Evolutionary conservation across 35 echinoderm and acorn worm species (phyloP).

Genomic region (Lytechinus variegatus): DNA sequence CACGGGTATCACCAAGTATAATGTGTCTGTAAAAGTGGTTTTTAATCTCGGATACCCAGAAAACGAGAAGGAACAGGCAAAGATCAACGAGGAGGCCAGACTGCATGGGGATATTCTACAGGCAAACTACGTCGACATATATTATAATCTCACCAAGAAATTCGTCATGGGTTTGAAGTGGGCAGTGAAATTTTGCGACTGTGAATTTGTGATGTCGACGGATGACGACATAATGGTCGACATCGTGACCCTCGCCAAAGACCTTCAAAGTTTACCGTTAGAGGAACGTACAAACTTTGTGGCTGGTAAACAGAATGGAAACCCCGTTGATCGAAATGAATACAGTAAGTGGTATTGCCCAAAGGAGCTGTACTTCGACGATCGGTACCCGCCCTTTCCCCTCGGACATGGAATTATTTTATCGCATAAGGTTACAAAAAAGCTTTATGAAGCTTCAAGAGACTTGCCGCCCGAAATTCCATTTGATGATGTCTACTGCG

Average conservation of each 20-base stretch:
- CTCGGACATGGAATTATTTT: background rate
- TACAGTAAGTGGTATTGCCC: background rate
- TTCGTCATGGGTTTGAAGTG: constrained; percentile 89
- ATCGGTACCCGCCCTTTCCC: background rate
- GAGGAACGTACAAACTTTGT: background rate
- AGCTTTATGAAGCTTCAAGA: no score
- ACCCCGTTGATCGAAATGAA: background rate
- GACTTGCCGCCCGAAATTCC: no score
- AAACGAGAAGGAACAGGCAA: background rate
- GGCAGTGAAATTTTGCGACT: constrained; percentile 68
- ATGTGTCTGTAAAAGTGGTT: background rate
- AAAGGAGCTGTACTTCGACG: background rate
- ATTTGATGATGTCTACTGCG: no score
- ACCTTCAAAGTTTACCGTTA: constrained; percentile 43
- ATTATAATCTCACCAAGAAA: constrained; percentile 81
- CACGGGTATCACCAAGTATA: background rate
- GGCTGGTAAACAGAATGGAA: background rate
- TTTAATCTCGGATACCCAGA: background rate
- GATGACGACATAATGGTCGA: constrained; percentile 61
- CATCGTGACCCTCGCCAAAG: no score
- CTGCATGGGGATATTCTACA: constrained; percentile 73
- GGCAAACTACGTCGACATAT: constrained; percentile 78
- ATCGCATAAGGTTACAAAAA: background rate
- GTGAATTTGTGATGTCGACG: constrained; percentile 71
- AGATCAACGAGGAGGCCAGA: constrained; percentile 36